Evolutionary conservation across 2,888 invertebrate species (phyloP).

Genomic region (Nephrotoma flavescens): DNA sequence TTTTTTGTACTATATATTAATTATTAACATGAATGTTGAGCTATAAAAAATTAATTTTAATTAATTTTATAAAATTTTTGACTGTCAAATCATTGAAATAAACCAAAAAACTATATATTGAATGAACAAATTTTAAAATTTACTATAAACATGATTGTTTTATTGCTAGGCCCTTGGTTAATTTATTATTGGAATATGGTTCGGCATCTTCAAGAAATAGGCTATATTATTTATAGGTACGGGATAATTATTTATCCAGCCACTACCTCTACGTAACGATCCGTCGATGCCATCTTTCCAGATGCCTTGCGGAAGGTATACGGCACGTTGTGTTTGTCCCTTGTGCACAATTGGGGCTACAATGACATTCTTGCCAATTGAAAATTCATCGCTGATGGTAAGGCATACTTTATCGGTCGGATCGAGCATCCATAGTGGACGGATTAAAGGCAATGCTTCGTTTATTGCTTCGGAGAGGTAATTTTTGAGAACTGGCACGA

Average conservation of each 20-base stretch:
- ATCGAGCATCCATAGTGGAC: slow-evolving; percentile 83
- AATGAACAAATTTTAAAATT: background rate
- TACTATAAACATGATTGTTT: background rate
- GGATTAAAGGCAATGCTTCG: slow-evolving; percentile 67
- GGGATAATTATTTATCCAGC: slow-evolving; percentile 80
- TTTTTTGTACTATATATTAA: background rate
- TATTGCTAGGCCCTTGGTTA: slow-evolving; percentile 20
- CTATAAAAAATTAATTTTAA: background rate
- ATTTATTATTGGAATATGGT: slow-evolving; percentile 70
- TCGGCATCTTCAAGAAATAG: slow-evolving; percentile 71
- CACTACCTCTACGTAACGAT: slow-evolving; percentile 68
- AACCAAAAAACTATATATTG: background rate
- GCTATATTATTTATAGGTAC: slow-evolving; percentile 68
- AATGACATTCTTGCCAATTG: slow-evolving; percentile 76
- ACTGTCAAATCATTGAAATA: background rate
- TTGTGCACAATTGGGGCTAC: slow-evolving; percentile 73
- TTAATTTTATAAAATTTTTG: background rate
- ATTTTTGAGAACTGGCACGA: slow-evolving; percentile 60
- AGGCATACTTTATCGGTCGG: slow-evolving; percentile 64
- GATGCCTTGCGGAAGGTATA: slow-evolving; percentile 79
- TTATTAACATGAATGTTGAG: background rate
- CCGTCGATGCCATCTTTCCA: slow-evolving; percentile 89
- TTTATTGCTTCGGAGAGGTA: slow-evolving; percentile 65
- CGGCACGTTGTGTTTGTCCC: slow-evolving; percentile 56
- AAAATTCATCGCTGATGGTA: slow-evolving; percentile 69